Evolutionary conservation across 1,140 invertebrate genomes (phyloP).

Genomic region (Penaeus vannamei): DNA sequence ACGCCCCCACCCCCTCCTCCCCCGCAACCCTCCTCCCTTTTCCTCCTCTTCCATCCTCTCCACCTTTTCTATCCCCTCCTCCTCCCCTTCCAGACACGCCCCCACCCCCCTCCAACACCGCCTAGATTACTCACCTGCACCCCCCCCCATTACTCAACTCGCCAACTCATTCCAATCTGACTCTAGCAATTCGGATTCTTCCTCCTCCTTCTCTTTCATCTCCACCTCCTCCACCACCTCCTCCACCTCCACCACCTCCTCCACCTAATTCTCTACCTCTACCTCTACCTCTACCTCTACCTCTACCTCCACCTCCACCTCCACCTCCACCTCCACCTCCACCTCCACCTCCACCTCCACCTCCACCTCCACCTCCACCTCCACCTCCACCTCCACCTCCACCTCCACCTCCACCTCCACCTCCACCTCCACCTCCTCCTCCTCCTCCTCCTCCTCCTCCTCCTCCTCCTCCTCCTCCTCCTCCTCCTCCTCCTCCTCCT

Average conservation of each 20-base stretch:
- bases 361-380: not conserved
- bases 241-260: not conserved
- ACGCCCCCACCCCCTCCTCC: too few relatives aligned
- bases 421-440: not conserved
- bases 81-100: too few relatives aligned
- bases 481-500: not conserved
- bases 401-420: not conserved
- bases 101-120: too few relatives aligned
- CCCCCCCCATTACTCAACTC: too few relatives aligned
- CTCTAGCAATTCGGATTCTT: not conserved
- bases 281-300: not conserved
- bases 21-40: too few relatives aligned
- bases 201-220: not conserved
- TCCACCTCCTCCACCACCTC: not conserved
- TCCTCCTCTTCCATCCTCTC: too few relatives aligned
- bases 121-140: too few relatives aligned
- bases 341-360: too few relatives aligned
- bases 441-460: not conserved
- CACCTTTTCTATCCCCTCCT: too few relatives aligned
- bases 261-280: not conserved
- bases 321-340: not conserved
- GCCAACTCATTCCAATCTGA: too few relatives aligned
- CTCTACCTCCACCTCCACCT: not conserved
- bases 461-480: not conserved
- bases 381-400: not conserved